Evolutionary conservation across 2,797 vertebrate genomes (phyloP).

Genomic region (Liparis tanakae): DNA sequence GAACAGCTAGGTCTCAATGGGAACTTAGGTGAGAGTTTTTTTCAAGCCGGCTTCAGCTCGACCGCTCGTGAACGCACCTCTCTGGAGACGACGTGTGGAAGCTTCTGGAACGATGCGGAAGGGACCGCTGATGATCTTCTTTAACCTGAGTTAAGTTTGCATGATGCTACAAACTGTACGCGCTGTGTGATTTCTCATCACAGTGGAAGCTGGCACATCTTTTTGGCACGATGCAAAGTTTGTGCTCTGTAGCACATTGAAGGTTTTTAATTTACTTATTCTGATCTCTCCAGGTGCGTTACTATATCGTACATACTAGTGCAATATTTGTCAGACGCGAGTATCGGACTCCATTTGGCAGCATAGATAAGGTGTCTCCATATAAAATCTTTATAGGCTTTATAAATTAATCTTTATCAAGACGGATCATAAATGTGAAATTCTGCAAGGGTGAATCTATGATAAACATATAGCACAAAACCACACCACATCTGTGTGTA

Average conservation of each 20-base stretch:
- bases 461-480: constrained; percentile 50
- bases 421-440: constrained; percentile 31
- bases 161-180: constrained; percentile 38
- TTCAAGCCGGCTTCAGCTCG: background rate
- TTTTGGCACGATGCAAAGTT: constrained; percentile 49
- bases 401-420: constrained; percentile 37
- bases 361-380: constrained; percentile 47
- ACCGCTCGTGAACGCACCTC: constrained; percentile 12
- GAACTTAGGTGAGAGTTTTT: background rate
- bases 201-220: constrained; percentile 63
- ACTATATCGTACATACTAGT: constrained; percentile 43
- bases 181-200: constrained; percentile 52
- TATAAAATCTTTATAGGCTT: constrained; percentile 45
- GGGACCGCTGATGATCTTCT: constrained; percentile 44
- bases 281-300: constrained; percentile 38
- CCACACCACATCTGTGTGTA: constrained; percentile 49
- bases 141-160: constrained; percentile 70
- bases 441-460: constrained; percentile 37
- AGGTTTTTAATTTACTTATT: constrained; percentile 8
- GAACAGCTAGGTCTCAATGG: background rate
- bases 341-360: constrained; percentile 52
- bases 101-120: constrained; percentile 25
- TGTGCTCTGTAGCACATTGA: constrained; percentile 56
- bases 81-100: constrained; percentile 21
- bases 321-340: constrained; percentile 56